These are phyloP conservation scores for Phalacrocorax carbo DNA, from an alignment of 2,113 vertebrate species.

Conservation along the genomic window DNA sequence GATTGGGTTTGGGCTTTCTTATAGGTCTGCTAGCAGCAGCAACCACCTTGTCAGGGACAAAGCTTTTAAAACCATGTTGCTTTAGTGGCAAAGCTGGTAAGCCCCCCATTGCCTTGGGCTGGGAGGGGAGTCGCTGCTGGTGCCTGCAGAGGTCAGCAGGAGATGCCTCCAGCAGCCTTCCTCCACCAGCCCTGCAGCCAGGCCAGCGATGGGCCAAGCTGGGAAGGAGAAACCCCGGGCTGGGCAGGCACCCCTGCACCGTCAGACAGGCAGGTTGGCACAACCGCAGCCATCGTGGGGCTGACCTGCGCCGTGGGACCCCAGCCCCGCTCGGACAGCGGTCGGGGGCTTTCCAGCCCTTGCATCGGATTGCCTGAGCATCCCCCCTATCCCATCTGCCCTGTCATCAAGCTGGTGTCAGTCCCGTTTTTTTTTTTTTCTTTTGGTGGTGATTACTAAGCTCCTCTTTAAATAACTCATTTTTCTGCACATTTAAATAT, in stretches of 20 bases:
- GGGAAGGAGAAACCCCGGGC: not conserved
- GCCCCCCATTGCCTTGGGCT: accelerated
- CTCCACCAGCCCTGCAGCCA: not conserved
- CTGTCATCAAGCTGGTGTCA: not conserved
- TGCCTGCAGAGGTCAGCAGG: not conserved
- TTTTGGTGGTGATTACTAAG: not conserved
- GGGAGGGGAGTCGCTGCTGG: not conserved
- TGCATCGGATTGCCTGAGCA: not conserved
- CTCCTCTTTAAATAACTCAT: constrained; percentile 14
- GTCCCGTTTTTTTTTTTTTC: not conserved
- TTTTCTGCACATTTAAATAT: not conserved
- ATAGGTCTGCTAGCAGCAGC: not conserved
- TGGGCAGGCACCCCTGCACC: not conserved
- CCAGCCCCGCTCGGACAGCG: not conserved
- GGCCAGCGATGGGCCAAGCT: not conserved
- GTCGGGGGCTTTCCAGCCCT: not conserved
- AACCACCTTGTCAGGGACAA: not conserved
- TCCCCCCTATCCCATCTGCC: not conserved
- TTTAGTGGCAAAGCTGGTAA: not conserved
- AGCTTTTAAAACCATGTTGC: not conserved
- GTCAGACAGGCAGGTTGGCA: not conserved
- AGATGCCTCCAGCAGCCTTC: not conserved
- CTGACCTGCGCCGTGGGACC: not conserved
- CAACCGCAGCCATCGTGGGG: not conserved
- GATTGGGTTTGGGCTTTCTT: not conserved